phyloP scores from a whole-genome alignment of 1,140 invertebrate species.

The Brachionus plicatilis region DNA sequence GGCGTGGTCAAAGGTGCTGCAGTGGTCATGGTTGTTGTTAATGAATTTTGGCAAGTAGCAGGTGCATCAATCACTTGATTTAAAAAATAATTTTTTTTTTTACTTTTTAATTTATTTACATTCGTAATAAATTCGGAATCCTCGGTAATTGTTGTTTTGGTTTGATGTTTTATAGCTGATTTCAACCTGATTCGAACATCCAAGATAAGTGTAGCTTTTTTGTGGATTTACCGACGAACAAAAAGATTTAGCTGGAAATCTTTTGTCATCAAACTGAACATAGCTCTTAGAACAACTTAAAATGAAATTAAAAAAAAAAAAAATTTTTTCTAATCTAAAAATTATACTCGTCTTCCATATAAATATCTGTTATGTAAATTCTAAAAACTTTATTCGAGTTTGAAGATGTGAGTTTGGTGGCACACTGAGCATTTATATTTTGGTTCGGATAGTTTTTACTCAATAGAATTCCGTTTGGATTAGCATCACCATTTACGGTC shows the following conservation, averaged over 20 bases:
- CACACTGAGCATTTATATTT: neutral
- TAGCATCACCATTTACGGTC: neutral
- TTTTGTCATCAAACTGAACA: neutral
- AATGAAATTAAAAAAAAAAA: neutral
- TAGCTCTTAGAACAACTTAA: slow-evolving; percentile 27
- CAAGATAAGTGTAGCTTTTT: neutral
- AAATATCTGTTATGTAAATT: slow-evolving; percentile 11
- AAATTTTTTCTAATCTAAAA: neutral
- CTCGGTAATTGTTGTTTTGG: neutral
- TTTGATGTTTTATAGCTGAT: neutral
- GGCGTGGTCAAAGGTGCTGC: neutral
- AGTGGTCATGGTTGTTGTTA: neutral
- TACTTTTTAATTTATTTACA: neutral
- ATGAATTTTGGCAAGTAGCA: neutral
- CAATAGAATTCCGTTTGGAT: neutral
- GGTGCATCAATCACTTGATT: neutral
- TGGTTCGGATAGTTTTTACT: slow-evolving; percentile 6
- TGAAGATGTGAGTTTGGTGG: neutral
- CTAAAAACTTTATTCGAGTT: neutral
- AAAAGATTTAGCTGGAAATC: neutral
- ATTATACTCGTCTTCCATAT: slow-evolving; percentile 1
- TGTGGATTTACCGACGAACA: neutral
- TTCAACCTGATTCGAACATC: neutral
- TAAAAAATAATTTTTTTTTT: neutral
- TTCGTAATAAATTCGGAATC: slow-evolving; percentile 10